These are phyloP conservation scores for human (Homo sapiens) DNA, from an alignment of 2,113 vertebrate species.

Conservation along the genomic window GRCh38 chrY:9603001-9603500, in stretches of 20 bases:
- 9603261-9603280: not conserved
- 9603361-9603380: not conserved
- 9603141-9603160: too few species aligned
- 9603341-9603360: not conserved
- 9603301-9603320: not conserved
- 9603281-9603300: not conserved
- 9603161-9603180: not conserved
- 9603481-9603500: too few species aligned
- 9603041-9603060: too few species aligned
- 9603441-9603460: not conserved
- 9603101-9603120: constrained; percentile 37
- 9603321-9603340: not conserved
- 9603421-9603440: not conserved
- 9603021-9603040: too few species aligned
- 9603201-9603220: not conserved
- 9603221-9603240: constrained; percentile 15
- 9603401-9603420: constrained; percentile 45
- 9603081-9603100: too few species aligned
- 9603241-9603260: not conserved
- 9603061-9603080: too few species aligned
- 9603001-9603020: too few species aligned
- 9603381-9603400: not conserved
- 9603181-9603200: not conserved
- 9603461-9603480: too few species aligned
- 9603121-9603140: constrained; percentile 28